Evolutionary conservation across 2,113 vertebrate genomes (phyloP), one percentile per base, ranked within the genome.

Genomic region (Lipophrys pholis): DNA sequence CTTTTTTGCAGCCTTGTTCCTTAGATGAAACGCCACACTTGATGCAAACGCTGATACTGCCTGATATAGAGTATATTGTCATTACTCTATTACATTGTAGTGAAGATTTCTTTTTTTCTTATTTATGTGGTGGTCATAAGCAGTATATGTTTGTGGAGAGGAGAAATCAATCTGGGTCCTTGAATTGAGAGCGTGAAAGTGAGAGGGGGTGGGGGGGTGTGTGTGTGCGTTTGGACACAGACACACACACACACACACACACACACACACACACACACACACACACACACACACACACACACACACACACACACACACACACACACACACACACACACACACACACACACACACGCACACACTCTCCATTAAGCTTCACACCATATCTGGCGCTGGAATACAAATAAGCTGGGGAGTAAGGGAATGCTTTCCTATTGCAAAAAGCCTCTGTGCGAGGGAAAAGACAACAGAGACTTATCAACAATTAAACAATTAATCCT

Each of bases 401-500:
- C 48, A 82, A 81, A 66, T 79, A 62, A 72, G 46, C 45, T 1
- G 6, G 42, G 53, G 53, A 65, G 66, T 56, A 70, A 57, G 49
- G 70, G 75, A 70, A 69, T 54, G 30, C 45, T 51, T 74, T 58
- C 62, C 12, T 67, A 17, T 62, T 59, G 36, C 12, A 64, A 76
- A 77, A 59, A 2, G 73, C 55, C 14, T 53, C 11, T 45, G 54
- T 7, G 50, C 78, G 17, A 2, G 49, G 21, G 42, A 51, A 65
- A 68, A 76, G 30, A 79, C 81, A 78, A 69, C 52, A 67, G 46
- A 64, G 69, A 69, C 69, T 59, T 82, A 72, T 65, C 43, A 62
- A 71, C 70, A 81, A 69, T 60, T 55, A 69, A 77, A 83, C 72
- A 81, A 79, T 69, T 21, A 75, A 83, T 71, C 66, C 63, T 14